Conservation (phyloP, 2,888 invertebrate species). For the Leptinotarsa peninsularis region DNA sequence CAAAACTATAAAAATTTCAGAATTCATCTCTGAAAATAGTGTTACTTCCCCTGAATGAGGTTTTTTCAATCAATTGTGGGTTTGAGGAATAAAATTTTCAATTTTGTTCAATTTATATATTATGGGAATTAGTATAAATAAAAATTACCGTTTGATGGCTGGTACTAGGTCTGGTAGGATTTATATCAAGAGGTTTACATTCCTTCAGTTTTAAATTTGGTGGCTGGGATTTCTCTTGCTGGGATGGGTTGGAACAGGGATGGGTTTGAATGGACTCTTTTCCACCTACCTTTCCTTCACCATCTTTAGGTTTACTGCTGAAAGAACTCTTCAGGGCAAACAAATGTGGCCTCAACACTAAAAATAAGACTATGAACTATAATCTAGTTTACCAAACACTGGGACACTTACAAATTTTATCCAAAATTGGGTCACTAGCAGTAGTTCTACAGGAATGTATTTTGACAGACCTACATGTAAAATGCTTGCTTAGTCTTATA, state of each 20-base stretch:
- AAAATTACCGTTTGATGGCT: constrained; percentile 40
- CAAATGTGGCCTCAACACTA: constrained; percentile 22
- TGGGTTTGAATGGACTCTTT: constrained; percentile 40
- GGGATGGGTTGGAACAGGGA: constrained; percentile 36
- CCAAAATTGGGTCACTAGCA: not conserved
- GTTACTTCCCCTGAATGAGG: too few relatives aligned
- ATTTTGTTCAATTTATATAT: too few relatives aligned
- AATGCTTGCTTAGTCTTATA: not conserved
- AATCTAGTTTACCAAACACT: too few relatives aligned
- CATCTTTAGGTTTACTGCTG: constrained; percentile 44
- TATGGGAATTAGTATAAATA: not conserved
- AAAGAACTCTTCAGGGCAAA: constrained; percentile 31
- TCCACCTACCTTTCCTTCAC: constrained; percentile 52
- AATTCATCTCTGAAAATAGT: too few relatives aligned
- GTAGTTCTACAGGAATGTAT: constrained; percentile 2
- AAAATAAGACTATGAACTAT: not conserved
- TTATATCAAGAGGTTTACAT: constrained; percentile 50
- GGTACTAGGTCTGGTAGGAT: constrained; percentile 46
- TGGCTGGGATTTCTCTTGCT: constrained; percentile 12
- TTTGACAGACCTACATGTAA: constrained; percentile 14
- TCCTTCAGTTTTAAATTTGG: constrained; percentile 48
- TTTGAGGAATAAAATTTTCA: too few relatives aligned
- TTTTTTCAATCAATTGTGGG: too few relatives aligned
- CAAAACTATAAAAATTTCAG: too few relatives aligned
- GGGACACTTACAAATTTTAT: not conserved